Conservation (phyloP, 37 sponge, comb jelly and placozoan species). For the Diacarnus erythraeanus region DNA sequence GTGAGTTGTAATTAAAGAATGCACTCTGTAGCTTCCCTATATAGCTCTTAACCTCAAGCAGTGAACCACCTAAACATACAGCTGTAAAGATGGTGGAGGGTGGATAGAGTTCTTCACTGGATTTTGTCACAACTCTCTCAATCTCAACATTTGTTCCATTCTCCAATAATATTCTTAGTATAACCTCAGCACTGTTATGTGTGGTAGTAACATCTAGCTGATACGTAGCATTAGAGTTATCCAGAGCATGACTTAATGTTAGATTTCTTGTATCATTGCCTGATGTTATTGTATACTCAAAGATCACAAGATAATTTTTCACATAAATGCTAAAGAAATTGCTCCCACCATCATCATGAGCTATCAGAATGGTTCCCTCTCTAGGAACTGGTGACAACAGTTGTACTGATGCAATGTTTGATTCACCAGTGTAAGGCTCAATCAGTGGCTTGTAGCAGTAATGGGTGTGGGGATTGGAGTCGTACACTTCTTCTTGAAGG, state of each 20-base stretch:
- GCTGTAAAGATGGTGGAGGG: background rate
- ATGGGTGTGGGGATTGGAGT: too few species aligned
- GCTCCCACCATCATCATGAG: background rate
- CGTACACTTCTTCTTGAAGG: too few species aligned
- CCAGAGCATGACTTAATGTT: background rate
- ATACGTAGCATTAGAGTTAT: background rate
- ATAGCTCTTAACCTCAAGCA: constrained; percentile 22
- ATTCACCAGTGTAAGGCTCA: constrained; percentile 9
- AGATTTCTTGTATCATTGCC: background rate
- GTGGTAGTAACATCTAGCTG: background rate
- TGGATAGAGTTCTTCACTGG: background rate
- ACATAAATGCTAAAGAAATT: background rate
- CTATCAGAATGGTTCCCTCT: constrained; percentile 23
- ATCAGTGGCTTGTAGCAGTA: constrained; percentile 14
- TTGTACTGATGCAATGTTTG: background rate
- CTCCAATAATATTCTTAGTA: constrained; percentile 15
- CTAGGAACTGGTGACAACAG: constrained; percentile 9
- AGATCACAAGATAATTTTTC: background rate
- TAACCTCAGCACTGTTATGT: background rate
- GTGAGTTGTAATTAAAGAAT: constrained; percentile 19
- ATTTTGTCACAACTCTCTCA: background rate
- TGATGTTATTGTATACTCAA: background rate
- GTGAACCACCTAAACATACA: constrained; percentile 30
- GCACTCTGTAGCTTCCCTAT: background rate
- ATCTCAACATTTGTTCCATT: background rate